These are phyloP conservation scores for Papilio gigon DNA, from an alignment of 2,888 invertebrate species.

Conservation along the genomic window DNA sequence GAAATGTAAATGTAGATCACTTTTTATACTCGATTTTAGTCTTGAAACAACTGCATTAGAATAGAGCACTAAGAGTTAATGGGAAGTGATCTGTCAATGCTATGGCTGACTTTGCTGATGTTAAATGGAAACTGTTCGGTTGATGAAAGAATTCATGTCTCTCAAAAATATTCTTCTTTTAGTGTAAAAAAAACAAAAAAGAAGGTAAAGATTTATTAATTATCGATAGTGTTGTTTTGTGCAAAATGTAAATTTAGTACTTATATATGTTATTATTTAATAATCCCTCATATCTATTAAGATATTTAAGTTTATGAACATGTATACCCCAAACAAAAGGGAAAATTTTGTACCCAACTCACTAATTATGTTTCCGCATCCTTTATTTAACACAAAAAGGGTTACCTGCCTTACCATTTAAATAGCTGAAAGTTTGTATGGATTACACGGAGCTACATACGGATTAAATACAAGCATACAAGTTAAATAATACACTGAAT, in stretches of 20 bases:
- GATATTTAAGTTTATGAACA: conserved; percentile 67
- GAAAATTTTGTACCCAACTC: conserved; percentile 67
- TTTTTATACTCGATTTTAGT: neutral
- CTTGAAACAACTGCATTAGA: neutral
- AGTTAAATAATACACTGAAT: no score
- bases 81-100: neutral
- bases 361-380: conserved; percentile 81
- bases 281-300: conserved; percentile 47
- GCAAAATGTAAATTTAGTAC: no score
- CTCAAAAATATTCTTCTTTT: no score
- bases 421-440: conserved; percentile 61
- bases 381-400: conserved; percentile 76
- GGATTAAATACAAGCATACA: no score
- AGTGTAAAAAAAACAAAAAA: no score
- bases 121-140: neutral
- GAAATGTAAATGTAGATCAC: neutral
- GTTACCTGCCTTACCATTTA: conserved; percentile 70
- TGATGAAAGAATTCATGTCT: no score
- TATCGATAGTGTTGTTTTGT: no score
- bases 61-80: neutral
- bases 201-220: no score
- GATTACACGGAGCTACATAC: conserved; percentile 54
- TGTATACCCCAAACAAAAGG: conserved; percentile 76
- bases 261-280: neutral
- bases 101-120: neutral